Evolutionary conservation across 2,888 invertebrate species (phyloP).

Genomic region (Dichetophora obliterata): DNA sequence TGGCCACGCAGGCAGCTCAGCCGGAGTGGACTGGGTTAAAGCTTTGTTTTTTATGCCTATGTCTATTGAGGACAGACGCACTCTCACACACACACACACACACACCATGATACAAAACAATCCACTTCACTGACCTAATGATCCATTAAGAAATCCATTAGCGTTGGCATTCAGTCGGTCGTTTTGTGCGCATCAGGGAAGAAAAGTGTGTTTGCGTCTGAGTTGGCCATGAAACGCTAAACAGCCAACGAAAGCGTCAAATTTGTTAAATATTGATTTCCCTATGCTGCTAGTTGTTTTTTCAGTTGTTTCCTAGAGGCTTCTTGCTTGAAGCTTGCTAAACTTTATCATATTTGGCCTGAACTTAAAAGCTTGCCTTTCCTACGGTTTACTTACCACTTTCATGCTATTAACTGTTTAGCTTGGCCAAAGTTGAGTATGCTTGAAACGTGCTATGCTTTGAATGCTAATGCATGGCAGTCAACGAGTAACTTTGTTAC

Average conservation of each 20-base stretch:
- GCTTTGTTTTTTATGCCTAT: constrained; percentile 42
- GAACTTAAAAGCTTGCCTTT: no score
- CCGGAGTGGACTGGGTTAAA: constrained; percentile 48
- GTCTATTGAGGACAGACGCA: constrained; percentile 46
- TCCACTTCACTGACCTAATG: constrained; percentile 62
- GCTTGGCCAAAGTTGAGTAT: no score
- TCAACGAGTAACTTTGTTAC: no score
- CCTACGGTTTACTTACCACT: no score
- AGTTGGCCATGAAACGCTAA: not conserved
- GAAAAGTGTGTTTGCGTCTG: not conserved
- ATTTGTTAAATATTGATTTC: constrained; percentile 27
- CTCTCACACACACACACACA: no score
- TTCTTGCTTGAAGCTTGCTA: no score
- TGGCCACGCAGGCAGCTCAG: constrained; percentile 59
- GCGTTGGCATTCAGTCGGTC: constrained; percentile 17
- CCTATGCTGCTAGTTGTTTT: not conserved
- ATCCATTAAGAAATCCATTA: constrained; percentile 62
- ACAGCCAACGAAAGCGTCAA: not conserved
- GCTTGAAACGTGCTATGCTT: no score
- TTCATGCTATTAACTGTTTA: no score
- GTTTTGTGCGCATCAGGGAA: not conserved
- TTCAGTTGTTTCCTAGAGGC: not conserved
- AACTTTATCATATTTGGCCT: no score
- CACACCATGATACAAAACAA: constrained; percentile 36
- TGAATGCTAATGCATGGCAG: no score